Conservation (phyloP, 2,797 vertebrate genomes). For the Morelia viridis region DNA sequence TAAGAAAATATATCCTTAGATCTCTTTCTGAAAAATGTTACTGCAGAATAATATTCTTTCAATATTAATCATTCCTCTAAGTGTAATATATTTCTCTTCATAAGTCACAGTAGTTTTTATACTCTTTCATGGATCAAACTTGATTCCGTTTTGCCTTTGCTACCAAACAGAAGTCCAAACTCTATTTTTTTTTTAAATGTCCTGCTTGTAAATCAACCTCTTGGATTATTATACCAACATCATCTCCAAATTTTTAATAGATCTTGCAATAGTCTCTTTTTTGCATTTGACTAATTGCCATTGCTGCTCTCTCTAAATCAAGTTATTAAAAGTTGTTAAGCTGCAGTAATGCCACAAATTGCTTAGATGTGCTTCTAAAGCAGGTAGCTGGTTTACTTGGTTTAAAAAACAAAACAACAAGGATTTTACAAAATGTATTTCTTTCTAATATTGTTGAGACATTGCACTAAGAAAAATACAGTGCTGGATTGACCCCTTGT, state of each 20-base stretch:
- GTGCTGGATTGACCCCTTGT: background rate
- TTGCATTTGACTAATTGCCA: constrained; percentile 6
- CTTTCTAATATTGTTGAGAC: background rate
- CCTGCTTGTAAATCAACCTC: background rate
- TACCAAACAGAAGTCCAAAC: background rate
- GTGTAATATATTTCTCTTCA: constrained; percentile 1
- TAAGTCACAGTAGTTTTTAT: constrained; percentile 5
- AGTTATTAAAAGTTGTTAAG: background rate
- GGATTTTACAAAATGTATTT: background rate
- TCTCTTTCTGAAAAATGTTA: background rate
- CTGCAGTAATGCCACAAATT: background rate
- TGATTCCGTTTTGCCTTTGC: constrained; percentile 5
- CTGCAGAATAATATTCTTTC: background rate
- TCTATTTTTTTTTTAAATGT: background rate
- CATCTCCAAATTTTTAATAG: constrained; percentile 16
- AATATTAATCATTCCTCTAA: constrained; percentile 1
- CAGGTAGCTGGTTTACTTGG: background rate
- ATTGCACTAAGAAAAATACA: background rate
- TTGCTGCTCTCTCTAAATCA: background rate
- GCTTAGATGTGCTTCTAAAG: background rate
- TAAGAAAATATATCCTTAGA: background rate
- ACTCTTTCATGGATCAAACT: background rate
- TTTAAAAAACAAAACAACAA: background rate
- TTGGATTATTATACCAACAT: background rate
- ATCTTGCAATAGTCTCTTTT: background rate